Conservation (phyloP, 2,888 invertebrate species). For the Epiblema foenella region DNA sequence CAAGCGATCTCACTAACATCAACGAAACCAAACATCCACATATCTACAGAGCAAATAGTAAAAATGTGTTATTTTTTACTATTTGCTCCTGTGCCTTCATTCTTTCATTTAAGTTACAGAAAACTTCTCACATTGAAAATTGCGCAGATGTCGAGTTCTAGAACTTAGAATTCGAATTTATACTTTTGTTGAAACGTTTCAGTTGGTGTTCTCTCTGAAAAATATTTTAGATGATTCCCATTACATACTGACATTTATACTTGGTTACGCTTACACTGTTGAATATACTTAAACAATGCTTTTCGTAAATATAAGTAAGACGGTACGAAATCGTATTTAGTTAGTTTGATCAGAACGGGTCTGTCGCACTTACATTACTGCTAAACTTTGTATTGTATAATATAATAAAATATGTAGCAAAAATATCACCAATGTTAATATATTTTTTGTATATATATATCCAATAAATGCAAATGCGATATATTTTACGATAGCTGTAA, state of each 20-base stretch:
- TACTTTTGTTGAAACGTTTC: not conserved
- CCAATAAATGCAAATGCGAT: too few species aligned
- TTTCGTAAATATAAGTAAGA: constrained; percentile 8
- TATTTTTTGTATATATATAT: too few species aligned
- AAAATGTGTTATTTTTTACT: too few species aligned
- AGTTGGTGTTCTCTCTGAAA: not conserved
- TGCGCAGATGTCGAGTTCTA: not conserved
- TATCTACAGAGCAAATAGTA: not conserved
- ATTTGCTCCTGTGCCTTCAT: not conserved
- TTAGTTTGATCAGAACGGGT: not conserved
- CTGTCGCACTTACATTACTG: too few species aligned
- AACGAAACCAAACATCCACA: too few species aligned
- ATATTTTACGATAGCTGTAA: too few species aligned
- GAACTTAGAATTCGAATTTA: constrained; percentile 1
- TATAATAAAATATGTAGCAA: too few species aligned
- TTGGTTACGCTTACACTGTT: constrained; percentile 20
- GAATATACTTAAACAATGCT: not conserved
- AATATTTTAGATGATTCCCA: constrained; percentile 13
- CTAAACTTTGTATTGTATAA: too few species aligned
- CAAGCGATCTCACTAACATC: too few species aligned
- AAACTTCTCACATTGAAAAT: constrained; percentile 3
- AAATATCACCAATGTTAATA: too few species aligned
- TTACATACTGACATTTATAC: constrained; percentile 13
- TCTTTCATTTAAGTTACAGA: constrained; percentile 1
- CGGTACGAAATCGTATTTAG: not conserved